phyloP scores from a whole-genome alignment of 2,797 vertebrate species.

The Acrocephalus scirpaceus region DNA sequence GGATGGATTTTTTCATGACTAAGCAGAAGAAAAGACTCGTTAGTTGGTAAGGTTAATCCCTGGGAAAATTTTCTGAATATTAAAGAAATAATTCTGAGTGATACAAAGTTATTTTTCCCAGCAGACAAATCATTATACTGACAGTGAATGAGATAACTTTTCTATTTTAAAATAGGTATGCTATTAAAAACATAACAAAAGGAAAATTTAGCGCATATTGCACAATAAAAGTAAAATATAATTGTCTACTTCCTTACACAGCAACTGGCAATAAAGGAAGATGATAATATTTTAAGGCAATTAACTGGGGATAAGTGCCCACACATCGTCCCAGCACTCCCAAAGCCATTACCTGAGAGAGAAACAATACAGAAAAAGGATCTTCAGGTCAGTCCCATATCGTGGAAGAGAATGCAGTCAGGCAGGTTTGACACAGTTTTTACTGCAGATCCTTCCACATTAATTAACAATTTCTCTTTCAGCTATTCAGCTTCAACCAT shows the following conservation, averaged over 20 bases:
- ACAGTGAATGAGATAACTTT: neutral
- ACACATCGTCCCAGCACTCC: neutral
- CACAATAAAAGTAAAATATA: constrained; percentile 24
- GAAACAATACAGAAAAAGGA: neutral
- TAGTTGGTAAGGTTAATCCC: constrained; percentile 1
- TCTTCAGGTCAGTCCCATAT: neutral
- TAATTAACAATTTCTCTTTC: neutral
- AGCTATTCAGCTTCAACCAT: neutral
- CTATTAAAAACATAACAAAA: constrained; percentile 37
- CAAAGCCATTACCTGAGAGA: neutral
- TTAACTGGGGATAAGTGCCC: constrained; percentile 1
- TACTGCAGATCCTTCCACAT: neutral
- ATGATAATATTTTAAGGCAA: constrained; percentile 18
- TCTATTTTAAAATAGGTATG: constrained; percentile 19
- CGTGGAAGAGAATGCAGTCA: neutral
- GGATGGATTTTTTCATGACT: neutral
- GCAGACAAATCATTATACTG: neutral
- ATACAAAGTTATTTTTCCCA: constrained; percentile 2
- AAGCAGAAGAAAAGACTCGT: constrained; percentile 10
- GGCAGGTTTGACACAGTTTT: neutral
- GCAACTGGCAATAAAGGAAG: neutral
- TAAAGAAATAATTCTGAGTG: constrained; percentile 25
- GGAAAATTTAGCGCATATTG: neutral
- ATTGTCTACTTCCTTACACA: constrained; percentile 36
- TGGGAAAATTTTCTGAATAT: constrained; percentile 14